Evolutionary conservation across 2,888 invertebrate genomes (phyloP), one percentile per base, ranked within the genome.

Genomic region (Apodemia duryi): DNA sequence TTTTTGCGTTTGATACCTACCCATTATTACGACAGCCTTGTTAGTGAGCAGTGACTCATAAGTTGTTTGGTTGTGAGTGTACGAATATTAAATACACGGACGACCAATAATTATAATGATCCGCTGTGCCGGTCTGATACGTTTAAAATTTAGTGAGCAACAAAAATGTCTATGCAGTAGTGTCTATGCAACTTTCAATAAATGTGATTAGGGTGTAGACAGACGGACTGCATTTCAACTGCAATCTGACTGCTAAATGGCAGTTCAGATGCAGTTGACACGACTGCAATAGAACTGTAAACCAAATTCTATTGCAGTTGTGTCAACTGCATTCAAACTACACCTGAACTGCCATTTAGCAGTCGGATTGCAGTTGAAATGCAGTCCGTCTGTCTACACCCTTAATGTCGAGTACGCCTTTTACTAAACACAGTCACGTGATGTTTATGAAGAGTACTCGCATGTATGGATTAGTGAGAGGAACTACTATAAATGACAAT

Each of bases 361-460:
- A 21, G 21, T 21, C 21, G 21, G 21, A 21, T 21, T 21, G 21
- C 21, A 21, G 21, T 21, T 21, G 21, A 21, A 21, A 21, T 21
- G 21, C 21, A 21, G 21, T 21, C 21, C 21, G 21, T 21, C 21
- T 21, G 21, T 21, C 21, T 21, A 21, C 21, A 21, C 21, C 21
- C 21, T 21, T 63, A 32, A 29, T 62, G 54, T 51, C 61, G 38
- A 41, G 54, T 66, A 32, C 64, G 64, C 70, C 71, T 72, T 71
- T 83, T 84, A 83, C 82, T 80, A 79, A 77, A 75, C 67, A 70
- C 66, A 70, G 73, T 86, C 84, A 86, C 82, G 80, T 85, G 85
- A 82, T 73, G 69, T 51, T 65, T 67, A 62, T 32, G 43, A 41
- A 61, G 61, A 21, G 38, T 61, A 21, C 21, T 21, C 21, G 21